These are phyloP conservation scores for Stenotaenia linearis DNA, from an alignment of 2,888 invertebrate species.

Conservation along the genomic window DNA sequence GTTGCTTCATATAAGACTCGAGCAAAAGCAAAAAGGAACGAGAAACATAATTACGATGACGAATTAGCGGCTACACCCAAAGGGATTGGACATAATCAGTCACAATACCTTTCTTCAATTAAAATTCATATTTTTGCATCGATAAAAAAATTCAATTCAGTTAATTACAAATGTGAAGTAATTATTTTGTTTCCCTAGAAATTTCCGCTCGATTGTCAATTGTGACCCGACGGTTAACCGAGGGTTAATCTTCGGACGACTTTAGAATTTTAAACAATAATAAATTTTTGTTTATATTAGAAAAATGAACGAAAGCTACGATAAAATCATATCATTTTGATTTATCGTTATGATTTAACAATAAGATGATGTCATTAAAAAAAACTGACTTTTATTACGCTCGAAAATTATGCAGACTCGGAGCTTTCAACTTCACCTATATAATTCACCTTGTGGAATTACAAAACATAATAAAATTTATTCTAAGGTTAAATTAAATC, in stretches of 20 bases:
- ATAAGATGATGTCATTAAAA: background rate
- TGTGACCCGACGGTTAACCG: background rate
- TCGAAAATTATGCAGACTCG: background rate
- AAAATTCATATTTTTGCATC: background rate
- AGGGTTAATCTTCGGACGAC: background rate
- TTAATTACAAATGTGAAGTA: background rate
- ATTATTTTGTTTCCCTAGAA: background rate
- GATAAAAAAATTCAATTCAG: background rate
- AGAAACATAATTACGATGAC: constrained; percentile 33
- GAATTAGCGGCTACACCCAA: constrained; percentile 32
- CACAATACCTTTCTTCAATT: background rate
- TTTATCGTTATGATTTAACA: background rate
- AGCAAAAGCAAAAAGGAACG: background rate
- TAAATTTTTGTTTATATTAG: background rate
- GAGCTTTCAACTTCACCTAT: background rate
- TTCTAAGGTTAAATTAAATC: background rate
- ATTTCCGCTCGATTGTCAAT: background rate
- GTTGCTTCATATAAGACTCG: background rate
- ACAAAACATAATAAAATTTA: background rate
- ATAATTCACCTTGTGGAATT: background rate
- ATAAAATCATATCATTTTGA: background rate
- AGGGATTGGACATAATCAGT: constrained; percentile 6
- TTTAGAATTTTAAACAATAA: no score
- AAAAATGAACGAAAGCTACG: no score
- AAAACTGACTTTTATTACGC: background rate